These are phyloP conservation scores for Acleris emargana DNA, from an alignment of 2,888 invertebrate genomes.

Conservation along the genomic window DNA sequence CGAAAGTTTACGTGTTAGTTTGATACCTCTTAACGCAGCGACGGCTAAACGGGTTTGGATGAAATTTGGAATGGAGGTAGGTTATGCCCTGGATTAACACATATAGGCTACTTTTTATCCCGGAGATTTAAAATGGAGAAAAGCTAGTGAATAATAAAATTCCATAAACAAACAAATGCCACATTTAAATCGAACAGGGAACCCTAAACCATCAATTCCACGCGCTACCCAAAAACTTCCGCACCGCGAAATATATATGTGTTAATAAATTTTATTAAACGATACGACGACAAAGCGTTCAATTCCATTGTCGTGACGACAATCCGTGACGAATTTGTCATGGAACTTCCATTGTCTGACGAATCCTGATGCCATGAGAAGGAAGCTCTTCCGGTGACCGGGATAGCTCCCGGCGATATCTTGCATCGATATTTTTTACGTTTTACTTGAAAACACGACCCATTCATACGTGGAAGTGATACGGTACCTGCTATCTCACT, in stretches of 20 bases:
- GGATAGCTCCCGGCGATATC: conserved; percentile 70
- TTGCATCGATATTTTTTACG: conserved; percentile 57
- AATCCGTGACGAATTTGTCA: conserved; percentile 81
- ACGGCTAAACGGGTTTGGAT: too few species aligned
- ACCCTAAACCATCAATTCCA: conserved; percentile 9
- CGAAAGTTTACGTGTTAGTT: too few species aligned
- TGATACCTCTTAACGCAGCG: too few species aligned
- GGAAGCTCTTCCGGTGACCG: conserved; percentile 77
- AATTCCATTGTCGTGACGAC: conserved; percentile 65
- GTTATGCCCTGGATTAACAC: too few species aligned
- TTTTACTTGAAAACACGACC: conserved; percentile 56
- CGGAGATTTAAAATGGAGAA: too few species aligned
- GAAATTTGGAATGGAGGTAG: too few species aligned
- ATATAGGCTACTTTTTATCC: too few species aligned
- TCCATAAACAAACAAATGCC: not conserved
- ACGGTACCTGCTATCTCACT: conserved; percentile 25
- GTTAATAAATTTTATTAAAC: conserved; percentile 80
- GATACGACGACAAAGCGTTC: conserved; percentile 60
- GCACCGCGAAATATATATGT: conserved; percentile 43
- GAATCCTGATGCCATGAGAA: conserved; percentile 57
- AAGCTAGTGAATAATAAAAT: too few species aligned
- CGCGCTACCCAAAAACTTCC: conserved; percentile 23
- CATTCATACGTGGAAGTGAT: conserved; percentile 44
- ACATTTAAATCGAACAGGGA: not conserved
- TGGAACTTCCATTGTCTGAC: conserved; percentile 69